A percentile compares a stretch with the other conserved stretches of the same genome.
Evolutionary conservation across 2,113 vertebrate species (phyloP).

Genomic region (Corvus cornix): DNA sequence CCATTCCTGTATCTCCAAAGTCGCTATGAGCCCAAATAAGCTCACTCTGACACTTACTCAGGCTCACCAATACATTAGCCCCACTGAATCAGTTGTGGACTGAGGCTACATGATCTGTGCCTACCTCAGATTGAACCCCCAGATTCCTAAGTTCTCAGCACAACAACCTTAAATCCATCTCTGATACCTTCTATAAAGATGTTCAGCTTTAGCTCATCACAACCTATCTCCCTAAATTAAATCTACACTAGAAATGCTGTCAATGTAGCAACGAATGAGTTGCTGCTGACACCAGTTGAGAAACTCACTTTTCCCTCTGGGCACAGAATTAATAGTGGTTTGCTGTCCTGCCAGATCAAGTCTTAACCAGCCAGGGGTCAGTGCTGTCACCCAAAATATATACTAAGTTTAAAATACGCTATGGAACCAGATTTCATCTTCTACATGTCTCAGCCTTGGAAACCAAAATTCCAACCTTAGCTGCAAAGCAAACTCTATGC

Average conservation of each 20-base stretch:
- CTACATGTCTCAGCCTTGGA: not conserved
- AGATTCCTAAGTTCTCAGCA: not conserved
- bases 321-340: not conserved
- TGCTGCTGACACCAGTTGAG: not conserved
- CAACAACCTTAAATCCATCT: not conserved
- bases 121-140: not conserved
- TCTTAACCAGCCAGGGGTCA: not conserved
- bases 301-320: not conserved
- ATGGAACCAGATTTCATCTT: not conserved
- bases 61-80: not conserved
- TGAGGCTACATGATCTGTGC: not conserved
- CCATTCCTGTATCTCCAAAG: not conserved
- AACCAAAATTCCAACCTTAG: not conserved
- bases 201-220: not conserved
- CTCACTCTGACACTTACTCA: not conserved
- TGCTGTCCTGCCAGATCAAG: not conserved
- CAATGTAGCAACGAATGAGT: not conserved
- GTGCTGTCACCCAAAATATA: not conserved
- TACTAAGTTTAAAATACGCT: not conserved
- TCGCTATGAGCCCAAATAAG: not conserved
- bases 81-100: not conserved
- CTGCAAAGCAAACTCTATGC: not conserved
- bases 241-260: not conserved
- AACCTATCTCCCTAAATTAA: not conserved
- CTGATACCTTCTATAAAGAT: not conserved